Conservation (phyloP, 1,140 invertebrate genomes). For the Cydia fagiglandana region DNA sequence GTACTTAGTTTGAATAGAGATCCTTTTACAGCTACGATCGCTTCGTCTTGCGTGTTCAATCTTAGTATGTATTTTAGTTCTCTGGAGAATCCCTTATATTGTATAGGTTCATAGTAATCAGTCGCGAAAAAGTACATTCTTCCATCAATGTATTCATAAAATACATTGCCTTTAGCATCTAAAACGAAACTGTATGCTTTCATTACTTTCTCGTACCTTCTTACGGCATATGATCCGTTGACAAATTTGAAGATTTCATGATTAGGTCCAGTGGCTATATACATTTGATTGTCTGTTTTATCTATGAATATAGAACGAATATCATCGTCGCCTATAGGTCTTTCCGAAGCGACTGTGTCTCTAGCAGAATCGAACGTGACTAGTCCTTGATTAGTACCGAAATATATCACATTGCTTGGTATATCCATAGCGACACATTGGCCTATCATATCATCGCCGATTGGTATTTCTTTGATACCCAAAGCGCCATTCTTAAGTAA, state of each 20-base stretch:
- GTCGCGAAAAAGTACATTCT: constrained; percentile 66
- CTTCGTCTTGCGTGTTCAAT: constrained; percentile 65
- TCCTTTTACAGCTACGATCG: constrained; percentile 66
- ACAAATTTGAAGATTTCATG: constrained; percentile 67
- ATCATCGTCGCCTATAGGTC: constrained; percentile 71
- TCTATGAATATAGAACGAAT: constrained; percentile 68
- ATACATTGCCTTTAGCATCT: constrained; percentile 64
- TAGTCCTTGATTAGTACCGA: constrained; percentile 70
- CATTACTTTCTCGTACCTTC: constrained; percentile 64
- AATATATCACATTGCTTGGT: constrained; percentile 56
- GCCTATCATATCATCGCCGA: constrained; percentile 60
- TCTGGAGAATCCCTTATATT: constrained; percentile 70
- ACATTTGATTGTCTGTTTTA: constrained; percentile 67
- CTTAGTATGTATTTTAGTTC: constrained; percentile 69
- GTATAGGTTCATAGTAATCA: constrained; percentile 66
- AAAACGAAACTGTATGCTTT: constrained; percentile 70
- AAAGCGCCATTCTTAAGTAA: constrained; percentile 64
- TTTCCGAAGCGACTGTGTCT: constrained; percentile 57
- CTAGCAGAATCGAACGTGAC: constrained; percentile 62
- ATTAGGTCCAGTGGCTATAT: constrained; percentile 63
- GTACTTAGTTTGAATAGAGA: constrained; percentile 59
- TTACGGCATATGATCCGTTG: constrained; percentile 67
- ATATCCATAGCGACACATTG: constrained; percentile 66
- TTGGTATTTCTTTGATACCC: constrained; percentile 63
- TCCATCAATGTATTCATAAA: constrained; percentile 70